A percentile compares a stretch with the other conserved stretches of the same genome.
Evolutionary conservation across 2,888 invertebrate species (phyloP).

Genomic region (Amblyjoppa fuscipennis): DNA sequence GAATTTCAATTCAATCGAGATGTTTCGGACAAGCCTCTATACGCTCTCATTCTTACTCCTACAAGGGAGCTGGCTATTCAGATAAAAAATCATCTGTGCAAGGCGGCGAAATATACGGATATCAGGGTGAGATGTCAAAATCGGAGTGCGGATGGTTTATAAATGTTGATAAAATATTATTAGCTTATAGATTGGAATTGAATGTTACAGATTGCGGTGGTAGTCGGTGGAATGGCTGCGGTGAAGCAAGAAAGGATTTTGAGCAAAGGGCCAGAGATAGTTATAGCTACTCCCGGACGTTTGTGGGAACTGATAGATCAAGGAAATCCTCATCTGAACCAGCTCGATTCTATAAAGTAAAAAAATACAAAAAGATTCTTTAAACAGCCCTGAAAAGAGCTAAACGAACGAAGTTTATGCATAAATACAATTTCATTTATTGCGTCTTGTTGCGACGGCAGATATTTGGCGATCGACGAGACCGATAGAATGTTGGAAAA

Average conservation of each 20-base stretch:
- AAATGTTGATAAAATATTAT: not conserved
- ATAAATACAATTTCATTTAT: not conserved
- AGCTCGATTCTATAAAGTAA: slow-evolving; percentile 90
- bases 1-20: slow-evolving; percentile 65
- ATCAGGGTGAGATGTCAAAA: slow-evolving; percentile 84
- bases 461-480: slow-evolving; percentile 98
- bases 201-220: slow-evolving; percentile 88
- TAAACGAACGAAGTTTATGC: too few species aligned
- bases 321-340: slow-evolving; percentile 91
- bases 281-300: slow-evolving; percentile 98
- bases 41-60: slow-evolving; percentile 96
- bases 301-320: slow-evolving; percentile 96
- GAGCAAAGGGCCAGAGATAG: slow-evolving; percentile 94
- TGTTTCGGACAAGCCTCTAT: slow-evolving; percentile 87
- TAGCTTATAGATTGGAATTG: not conserved
- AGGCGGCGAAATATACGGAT: slow-evolving; percentile 93
- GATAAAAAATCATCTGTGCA: slow-evolving; percentile 93
- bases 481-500: slow-evolving; percentile 99
- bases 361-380: slow-evolving; percentile 69
- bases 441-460: slow-evolving; percentile 79
- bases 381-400: not conserved
- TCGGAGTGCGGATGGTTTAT: not conserved
- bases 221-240: slow-evolving; percentile 97
- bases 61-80: slow-evolving; percentile 98
- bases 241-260: slow-evolving; percentile 97